A percentile compares a stretch with the other conserved stretches of the same genome.
These are phyloP conservation scores for Hypselothyrea guttata DNA, from an alignment of 2,888 invertebrate genomes.

Conservation along the genomic window DNA sequence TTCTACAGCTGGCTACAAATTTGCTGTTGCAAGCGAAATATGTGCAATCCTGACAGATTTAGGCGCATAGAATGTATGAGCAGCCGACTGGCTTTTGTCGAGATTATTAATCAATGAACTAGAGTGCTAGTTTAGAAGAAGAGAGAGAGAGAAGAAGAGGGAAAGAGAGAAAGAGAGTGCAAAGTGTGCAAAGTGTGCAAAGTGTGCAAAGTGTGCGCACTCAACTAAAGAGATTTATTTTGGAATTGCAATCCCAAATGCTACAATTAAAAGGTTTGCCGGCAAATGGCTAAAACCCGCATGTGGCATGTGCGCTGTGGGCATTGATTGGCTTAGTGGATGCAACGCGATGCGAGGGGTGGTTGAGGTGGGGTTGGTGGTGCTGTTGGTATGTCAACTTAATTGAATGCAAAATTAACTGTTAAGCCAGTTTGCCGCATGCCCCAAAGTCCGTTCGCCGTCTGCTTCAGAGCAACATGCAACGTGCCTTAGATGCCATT, in stretches of 20 bases:
- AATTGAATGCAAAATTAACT: constrained; percentile 66
- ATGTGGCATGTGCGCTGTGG: constrained; percentile 5
- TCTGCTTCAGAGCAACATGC: neutral
- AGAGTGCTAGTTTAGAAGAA: neutral
- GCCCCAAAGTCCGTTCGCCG: too few species aligned
- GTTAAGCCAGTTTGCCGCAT: constrained; percentile 37
- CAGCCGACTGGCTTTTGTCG: constrained; percentile 22
- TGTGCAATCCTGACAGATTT: constrained; percentile 52
- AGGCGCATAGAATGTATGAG: constrained; percentile 20
- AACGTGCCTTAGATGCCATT: constrained; percentile 17
- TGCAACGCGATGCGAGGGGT: too few species aligned
- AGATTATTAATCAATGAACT: constrained; percentile 53
- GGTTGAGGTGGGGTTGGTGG: too few species aligned
- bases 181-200: too few species aligned
- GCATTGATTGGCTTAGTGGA: constrained; percentile 20
- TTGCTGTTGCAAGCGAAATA: constrained; percentile 63
- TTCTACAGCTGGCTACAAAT: constrained; percentile 53
- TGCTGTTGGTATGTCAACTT: constrained; percentile 18
- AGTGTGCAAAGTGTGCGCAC: neutral
- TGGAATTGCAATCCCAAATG: constrained; percentile 4
- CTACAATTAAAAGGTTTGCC: constrained; percentile 23
- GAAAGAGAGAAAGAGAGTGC: constrained; percentile 22
- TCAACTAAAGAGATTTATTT: constrained; percentile 11
- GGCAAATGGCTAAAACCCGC: neutral
- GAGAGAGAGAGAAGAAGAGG: constrained; percentile 23